These are phyloP conservation scores for Himantopus leucocephalus DNA, from an alignment of 2,113 vertebrate genomes.

Conservation along the genomic window DNA sequence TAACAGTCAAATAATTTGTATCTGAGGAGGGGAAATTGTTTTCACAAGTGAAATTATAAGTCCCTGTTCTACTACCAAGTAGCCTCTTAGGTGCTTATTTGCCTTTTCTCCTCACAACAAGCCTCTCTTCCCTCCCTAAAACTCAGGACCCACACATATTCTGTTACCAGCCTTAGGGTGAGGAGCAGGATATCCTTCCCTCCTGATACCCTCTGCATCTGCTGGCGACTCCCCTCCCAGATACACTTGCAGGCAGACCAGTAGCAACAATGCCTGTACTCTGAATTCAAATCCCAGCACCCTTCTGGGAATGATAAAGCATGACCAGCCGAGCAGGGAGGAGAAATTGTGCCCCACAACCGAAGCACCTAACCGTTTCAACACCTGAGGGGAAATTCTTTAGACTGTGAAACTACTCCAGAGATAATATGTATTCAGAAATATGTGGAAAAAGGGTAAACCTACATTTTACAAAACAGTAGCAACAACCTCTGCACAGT, in stretches of 20 bases:
- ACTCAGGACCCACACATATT: neutral
- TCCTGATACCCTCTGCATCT: fast-evolving
- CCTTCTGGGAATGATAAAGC: neutral
- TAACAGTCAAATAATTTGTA: neutral
- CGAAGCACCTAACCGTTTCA: neutral
- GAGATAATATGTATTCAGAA: neutral
- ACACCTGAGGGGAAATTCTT: neutral
- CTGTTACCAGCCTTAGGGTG: neutral
- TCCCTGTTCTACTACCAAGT: neutral
- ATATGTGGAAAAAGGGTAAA: neutral
- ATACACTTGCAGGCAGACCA: neutral
- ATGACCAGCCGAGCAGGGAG: neutral
- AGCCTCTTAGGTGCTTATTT: neutral
- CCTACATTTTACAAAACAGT: neutral
- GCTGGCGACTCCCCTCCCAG: neutral
- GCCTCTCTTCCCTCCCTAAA: neutral
- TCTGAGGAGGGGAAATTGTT: neutral
- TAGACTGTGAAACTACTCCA: neutral
- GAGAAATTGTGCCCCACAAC: neutral
- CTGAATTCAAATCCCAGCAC: neutral
- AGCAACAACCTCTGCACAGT: neutral
- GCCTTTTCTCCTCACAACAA: neutral
- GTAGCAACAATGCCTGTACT: neutral
- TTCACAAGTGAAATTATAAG: neutral
- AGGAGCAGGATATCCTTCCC: neutral